A percentile compares a stretch with the other conserved stretches of the same genome.
Conservation (phyloP, 2,113 vertebrate genomes). For the Thunnus maccoyii region DNA sequence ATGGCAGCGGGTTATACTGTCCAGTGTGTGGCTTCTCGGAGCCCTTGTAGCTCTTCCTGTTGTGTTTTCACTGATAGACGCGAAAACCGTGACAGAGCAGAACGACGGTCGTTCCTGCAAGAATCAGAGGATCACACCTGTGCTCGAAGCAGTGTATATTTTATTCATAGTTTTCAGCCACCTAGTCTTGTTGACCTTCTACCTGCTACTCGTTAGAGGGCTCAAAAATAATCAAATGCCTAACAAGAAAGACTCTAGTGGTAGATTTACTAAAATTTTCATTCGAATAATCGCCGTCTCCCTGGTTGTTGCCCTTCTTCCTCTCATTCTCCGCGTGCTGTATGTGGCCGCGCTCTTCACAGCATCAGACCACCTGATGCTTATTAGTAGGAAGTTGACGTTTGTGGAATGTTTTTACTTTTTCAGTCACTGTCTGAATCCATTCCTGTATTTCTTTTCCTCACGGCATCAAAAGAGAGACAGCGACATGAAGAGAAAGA, state of each 20-base stretch:
- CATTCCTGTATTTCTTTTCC: conserved; percentile 48
- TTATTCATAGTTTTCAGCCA: background rate
- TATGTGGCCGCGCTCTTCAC: background rate
- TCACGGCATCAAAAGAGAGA: background rate
- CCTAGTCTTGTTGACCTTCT: conserved; percentile 16
- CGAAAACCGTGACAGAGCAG: background rate
- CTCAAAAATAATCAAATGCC: background rate
- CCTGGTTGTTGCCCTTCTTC: conserved; percentile 1
- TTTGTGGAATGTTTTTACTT: conserved; percentile 38
- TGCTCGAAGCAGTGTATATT: conserved; percentile 11
- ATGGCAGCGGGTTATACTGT: conserved; percentile 19
- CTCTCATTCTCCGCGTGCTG: background rate
- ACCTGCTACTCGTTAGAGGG: conserved; percentile 17
- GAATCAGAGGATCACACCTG: background rate
- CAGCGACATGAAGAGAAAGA: background rate
- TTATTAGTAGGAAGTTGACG: background rate
- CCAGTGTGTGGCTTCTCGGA: conserved; percentile 27
- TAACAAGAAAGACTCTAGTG: background rate
- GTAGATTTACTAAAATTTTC: background rate
- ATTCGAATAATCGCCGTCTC: conserved; percentile 1
- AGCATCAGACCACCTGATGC: background rate
- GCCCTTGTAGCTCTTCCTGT: conserved; percentile 28
- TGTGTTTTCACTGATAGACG: conserved; percentile 15
- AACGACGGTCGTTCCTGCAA: background rate
- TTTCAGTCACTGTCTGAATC: conserved; percentile 43